These are phyloP conservation scores for Halcyon smyrnensis DNA, from an alignment of 2,797 vertebrate genomes.

Conservation along the genomic window DNA sequence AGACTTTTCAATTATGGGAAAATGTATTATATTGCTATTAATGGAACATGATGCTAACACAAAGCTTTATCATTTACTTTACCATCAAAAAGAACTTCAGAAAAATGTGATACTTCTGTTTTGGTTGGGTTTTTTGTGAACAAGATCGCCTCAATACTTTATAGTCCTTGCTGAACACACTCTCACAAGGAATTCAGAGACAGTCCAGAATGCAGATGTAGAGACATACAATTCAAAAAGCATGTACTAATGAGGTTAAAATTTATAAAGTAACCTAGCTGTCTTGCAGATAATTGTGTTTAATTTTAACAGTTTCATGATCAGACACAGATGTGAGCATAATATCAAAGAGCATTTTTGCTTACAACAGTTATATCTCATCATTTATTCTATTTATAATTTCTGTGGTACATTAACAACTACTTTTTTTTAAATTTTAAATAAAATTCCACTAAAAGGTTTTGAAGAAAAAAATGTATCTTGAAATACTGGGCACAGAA, in stretches of 20 bases:
- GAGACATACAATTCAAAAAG: background rate
- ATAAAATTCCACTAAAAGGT: background rate
- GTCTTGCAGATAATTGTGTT: constrained; percentile 52
- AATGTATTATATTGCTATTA: background rate
- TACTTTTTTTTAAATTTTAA: background rate
- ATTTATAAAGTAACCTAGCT: constrained; percentile 49
- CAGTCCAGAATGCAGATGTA: constrained; percentile 36
- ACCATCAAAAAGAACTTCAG: background rate
- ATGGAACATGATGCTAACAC: background rate
- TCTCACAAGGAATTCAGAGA: constrained; percentile 53
- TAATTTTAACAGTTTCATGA: constrained; percentile 67
- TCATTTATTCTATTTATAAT: constrained; percentile 39
- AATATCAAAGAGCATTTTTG: constrained; percentile 68
- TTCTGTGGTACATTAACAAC: background rate
- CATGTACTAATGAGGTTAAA: constrained; percentile 30
- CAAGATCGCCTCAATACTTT: constrained; percentile 17
- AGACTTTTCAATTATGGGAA: background rate
- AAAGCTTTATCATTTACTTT: background rate
- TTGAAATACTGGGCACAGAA: background rate
- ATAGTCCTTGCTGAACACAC: constrained; percentile 41
- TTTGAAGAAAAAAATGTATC: background rate
- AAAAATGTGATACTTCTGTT: background rate
- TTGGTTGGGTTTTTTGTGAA: background rate
- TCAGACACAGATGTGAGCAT: constrained; percentile 77
- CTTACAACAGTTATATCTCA: background rate